Percentiles rank a stretch among this genome's conserved stretches.
These are phyloP conservation scores for Sesamia nonagrioides DNA, from an alignment of 1,140 invertebrate genomes.

Conservation along the genomic window DNA sequence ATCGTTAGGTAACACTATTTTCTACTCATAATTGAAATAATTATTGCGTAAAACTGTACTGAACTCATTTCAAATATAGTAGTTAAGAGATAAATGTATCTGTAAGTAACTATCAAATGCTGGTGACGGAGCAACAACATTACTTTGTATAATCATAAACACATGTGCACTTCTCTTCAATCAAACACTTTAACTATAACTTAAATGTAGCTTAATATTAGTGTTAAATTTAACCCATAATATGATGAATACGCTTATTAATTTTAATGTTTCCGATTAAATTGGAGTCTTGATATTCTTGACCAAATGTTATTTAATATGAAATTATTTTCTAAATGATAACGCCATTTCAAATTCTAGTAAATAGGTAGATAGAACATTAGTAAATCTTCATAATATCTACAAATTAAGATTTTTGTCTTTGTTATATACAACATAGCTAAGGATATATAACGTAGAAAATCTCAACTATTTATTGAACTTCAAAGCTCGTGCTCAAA, in stretches of 20 bases:
- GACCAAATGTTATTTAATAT: conserved; percentile 83
- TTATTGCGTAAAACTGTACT: conserved; percentile 56
- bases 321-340: conserved; percentile 71
- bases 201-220: conserved; percentile 67
- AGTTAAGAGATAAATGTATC: conserved; percentile 67
- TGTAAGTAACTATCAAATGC: conserved; percentile 68
- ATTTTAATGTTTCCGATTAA: conserved; percentile 85
- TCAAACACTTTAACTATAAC: conserved; percentile 59
- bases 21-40: conserved; percentile 53
- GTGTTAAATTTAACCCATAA: conserved; percentile 73
- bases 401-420: conserved; percentile 46
- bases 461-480: conserved; percentile 46
- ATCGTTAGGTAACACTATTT: conserved; percentile 45
- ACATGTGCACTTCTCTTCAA: conserved; percentile 67
- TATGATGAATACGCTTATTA: conserved; percentile 86
- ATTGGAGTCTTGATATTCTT: conserved; percentile 84
- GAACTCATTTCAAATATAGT: conserved; percentile 58
- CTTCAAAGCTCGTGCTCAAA: conserved; percentile 53
- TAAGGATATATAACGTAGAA: conserved; percentile 50
- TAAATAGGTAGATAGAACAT: conserved; percentile 62
- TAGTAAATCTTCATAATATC: conserved; percentile 44
- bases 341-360: conserved; percentile 71
- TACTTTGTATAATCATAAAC: conserved; percentile 61
- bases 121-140: conserved; percentile 77
- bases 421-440: conserved; percentile 52